Evolutionary conservation across 2,888 invertebrate genomes (phyloP).

Genomic region (Scaptomyza reducta): DNA sequence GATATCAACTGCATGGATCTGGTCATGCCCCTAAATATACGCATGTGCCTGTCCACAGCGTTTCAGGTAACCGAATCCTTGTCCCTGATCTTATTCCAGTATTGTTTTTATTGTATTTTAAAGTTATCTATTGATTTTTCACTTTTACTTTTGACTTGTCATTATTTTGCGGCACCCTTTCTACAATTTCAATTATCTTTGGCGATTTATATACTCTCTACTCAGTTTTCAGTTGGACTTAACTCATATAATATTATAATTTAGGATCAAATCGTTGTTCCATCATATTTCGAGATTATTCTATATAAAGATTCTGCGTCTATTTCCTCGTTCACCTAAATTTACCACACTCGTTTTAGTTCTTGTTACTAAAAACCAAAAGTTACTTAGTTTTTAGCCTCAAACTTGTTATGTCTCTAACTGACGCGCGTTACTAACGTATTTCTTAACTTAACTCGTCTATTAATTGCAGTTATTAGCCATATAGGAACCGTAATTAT

Average conservation of each 20-base stretch:
- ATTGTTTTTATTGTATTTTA: not conserved
- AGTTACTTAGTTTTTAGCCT: constrained; percentile 31
- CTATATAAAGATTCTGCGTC: not conserved
- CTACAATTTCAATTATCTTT: not conserved
- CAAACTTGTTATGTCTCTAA: constrained; percentile 18
- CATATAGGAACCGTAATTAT: constrained; percentile 74
- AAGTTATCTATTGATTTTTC: not conserved
- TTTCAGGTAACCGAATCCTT: constrained; percentile 80
- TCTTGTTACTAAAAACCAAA: not conserved
- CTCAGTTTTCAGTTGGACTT: not conserved
- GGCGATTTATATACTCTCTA: too few relatives aligned
- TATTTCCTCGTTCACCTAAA: not conserved
- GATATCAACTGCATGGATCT: constrained; percentile 87
- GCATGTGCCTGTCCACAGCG: constrained; percentile 80
- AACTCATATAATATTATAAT: not conserved
- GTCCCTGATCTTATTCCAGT: not conserved
- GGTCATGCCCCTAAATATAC: constrained; percentile 84
- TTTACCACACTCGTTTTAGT: not conserved
- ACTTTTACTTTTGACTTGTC: constrained; percentile 3
- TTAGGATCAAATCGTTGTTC: not conserved
- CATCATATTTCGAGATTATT: too few relatives aligned
- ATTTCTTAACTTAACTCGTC: not conserved
- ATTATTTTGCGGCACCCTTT: not conserved
- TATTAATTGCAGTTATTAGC: constrained; percentile 65
- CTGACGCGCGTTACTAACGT: not conserved